Evolutionary conservation across 2,888 invertebrate genomes (phyloP).

Genomic region (Ceramica pisi): DNA sequence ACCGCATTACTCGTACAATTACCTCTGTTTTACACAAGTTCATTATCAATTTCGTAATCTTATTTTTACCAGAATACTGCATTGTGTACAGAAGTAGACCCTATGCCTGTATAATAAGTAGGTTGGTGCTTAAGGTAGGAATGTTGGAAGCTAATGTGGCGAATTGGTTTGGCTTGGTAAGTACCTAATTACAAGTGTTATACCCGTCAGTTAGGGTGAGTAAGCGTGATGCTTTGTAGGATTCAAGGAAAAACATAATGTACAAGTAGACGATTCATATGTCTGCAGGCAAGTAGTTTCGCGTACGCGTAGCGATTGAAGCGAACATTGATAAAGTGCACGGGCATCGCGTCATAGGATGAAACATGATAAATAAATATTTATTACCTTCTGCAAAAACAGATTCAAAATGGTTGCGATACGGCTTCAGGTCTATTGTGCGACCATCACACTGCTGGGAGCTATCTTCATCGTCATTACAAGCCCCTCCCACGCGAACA

Average conservation of each 20-base stretch:
- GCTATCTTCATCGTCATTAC: slow-evolving; percentile 82
- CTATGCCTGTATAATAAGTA: background rate
- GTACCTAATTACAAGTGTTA: slow-evolving; percentile 13
- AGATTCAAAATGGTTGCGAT: slow-evolving; percentile 62
- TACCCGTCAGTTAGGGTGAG: background rate
- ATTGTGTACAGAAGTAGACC: background rate
- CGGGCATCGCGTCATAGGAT: slow-evolving; percentile 55
- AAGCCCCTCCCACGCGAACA: slow-evolving; percentile 77
- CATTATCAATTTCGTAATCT: slow-evolving; percentile 60
- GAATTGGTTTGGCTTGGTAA: slow-evolving; percentile 36
- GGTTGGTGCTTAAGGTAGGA: background rate
- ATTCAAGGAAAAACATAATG: slow-evolving; percentile 33
- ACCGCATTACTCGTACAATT: slow-evolving; percentile 79
- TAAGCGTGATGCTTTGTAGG: slow-evolving; percentile 20
- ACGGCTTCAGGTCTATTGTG: slow-evolving; percentile 71
- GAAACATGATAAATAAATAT: slow-evolving; percentile 66
- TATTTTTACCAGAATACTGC: slow-evolving; percentile 17
- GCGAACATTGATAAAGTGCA: slow-evolving; percentile 59
- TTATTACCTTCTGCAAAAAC: slow-evolving; percentile 63
- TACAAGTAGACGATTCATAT: background rate
- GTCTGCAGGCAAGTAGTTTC: slow-evolving; percentile 9
- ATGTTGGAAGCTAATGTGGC: slow-evolving; percentile 23
- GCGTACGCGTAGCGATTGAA: slow-evolving; percentile 1
- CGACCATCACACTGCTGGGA: slow-evolving; percentile 78
- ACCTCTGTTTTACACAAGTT: slow-evolving; percentile 71